Evolutionary conservation across 2,888 invertebrate genomes (phyloP), one percentile per base, ranked within the genome.

Genomic region (Kuschelorhynchus macadamiae): DNA sequence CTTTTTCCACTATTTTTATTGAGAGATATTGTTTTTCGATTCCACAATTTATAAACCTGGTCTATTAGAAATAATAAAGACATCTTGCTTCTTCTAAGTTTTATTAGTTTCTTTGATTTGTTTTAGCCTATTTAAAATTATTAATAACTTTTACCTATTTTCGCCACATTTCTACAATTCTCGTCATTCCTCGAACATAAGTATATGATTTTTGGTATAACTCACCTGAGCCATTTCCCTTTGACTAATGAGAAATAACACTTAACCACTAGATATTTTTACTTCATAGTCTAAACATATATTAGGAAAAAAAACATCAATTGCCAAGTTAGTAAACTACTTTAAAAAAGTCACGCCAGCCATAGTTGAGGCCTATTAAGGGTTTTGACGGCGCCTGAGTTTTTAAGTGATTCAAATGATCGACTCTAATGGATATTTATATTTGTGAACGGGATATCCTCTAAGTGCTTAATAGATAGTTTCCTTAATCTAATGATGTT

Each of bases 341-440:
- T 57, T 65, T 32, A 57, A 52, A 49, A 65, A 46, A 53, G 65
- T 65, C 65, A 65, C 57, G 59, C 50, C 57, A 36, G 12, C 33
- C 20, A 42, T 21, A 36, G 47, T 50, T 65, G 65, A 65, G 44
- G 57, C 57, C 57, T 57, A 52, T 65, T 65, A 65, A 57, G 65
- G 57, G 50, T 65, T 47, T 17, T 65, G 65, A 65, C 49, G 62
- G 46, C 46, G 53, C 46, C 44, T 18, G 39, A 49, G 41, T 49
- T 63, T 50, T 64, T 57, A 65, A 57, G 65, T 52, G 64, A 56
- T 42, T 42, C 21, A 8, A 64, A 64, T 64, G 30, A 64, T 64
- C 50, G 50, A 12, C 57, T 49, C 65, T 65, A 65, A 65, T 65
- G 65, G 52, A 64, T 65, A 65, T 65, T 65, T 65, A 57, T 44